phyloP scores from a whole-genome alignment of 35 echinoderm and acorn worm species.

The Hemicentrotus pulcherrimus region DNA sequence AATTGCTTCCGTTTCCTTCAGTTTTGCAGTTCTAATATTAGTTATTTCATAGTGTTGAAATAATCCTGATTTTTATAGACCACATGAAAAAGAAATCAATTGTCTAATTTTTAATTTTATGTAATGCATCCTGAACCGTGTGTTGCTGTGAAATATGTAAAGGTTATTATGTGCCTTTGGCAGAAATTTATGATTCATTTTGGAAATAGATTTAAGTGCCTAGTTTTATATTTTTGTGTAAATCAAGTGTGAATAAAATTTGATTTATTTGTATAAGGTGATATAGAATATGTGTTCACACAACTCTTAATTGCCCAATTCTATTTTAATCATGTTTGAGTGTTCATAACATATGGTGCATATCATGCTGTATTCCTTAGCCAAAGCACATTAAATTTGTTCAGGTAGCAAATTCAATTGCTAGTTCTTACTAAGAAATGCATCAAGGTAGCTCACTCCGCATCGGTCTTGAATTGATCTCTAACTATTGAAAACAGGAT shows the following conservation, averaged over 20 bases:
- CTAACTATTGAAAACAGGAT: too few relatives aligned
- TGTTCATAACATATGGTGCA: background rate
- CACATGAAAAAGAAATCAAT: background rate
- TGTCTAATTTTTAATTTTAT: background rate
- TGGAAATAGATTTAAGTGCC: background rate
- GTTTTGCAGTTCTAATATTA: too few relatives aligned
- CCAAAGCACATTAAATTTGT: too few relatives aligned
- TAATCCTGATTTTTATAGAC: background rate
- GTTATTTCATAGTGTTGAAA: background rate
- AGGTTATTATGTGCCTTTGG: background rate
- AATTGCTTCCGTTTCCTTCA: too few relatives aligned
- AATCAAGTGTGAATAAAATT: background rate
- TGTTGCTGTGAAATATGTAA: background rate
- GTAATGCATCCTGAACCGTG: background rate
- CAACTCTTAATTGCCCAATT: background rate
- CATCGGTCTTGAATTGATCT: too few relatives aligned
- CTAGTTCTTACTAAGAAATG: too few relatives aligned
- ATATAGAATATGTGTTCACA: background rate
- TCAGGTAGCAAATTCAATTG: too few relatives aligned
- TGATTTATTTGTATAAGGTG: background rate
- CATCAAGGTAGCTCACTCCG: too few relatives aligned
- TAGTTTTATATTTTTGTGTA: background rate
- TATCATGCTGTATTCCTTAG: too few relatives aligned
- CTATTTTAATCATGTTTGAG: background rate
- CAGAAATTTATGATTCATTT: too few relatives aligned